A percentile compares a stretch with the other conserved stretches of the same genome.
phyloP scores from a whole-genome alignment of 2,797 vertebrate species.

The Dendrocincla fuliginosa region DNA sequence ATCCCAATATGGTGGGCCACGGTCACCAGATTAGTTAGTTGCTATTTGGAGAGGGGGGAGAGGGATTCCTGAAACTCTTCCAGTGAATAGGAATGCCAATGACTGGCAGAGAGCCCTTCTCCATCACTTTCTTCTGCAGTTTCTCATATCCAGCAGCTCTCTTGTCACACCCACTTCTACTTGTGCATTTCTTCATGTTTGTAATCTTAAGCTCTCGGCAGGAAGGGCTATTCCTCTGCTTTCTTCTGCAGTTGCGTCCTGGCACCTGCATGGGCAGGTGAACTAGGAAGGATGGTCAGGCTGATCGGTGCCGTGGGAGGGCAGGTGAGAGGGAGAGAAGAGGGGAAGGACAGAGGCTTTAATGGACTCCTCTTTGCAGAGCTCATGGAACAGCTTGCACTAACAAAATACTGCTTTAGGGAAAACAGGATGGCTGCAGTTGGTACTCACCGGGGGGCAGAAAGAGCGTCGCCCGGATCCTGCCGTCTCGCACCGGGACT shows the following conservation, averaged over 20 bases:
- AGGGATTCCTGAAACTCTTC: not conserved
- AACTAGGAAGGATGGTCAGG: not conserved
- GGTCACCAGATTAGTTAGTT: not conserved
- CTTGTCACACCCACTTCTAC: not conserved
- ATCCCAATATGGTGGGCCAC: not conserved
- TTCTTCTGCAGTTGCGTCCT: not conserved
- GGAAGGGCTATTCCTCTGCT: not conserved
- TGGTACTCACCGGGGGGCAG: constrained; percentile 33
- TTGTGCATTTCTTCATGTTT: not conserved
- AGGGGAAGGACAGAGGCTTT: not conserved
- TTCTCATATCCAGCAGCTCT: not conserved
- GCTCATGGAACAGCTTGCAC: not conserved
- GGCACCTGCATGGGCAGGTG: not conserved
- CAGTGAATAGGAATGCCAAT: not conserved
- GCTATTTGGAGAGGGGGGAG: not conserved
- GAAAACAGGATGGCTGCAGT: not conserved
- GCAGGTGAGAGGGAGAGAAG: not conserved
- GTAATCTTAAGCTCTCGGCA: not conserved
- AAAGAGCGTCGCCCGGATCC: constrained; percentile 74
- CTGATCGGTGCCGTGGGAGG: rapidly evolving
- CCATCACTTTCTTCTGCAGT: not conserved
- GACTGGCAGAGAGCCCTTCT: not conserved
- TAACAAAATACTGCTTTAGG: not conserved
- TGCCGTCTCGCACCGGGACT: constrained; percentile 74
- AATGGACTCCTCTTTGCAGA: not conserved